Conservation (phyloP, 2,888 invertebrate genomes). For the Reticulitermes lucifugus region DNA sequence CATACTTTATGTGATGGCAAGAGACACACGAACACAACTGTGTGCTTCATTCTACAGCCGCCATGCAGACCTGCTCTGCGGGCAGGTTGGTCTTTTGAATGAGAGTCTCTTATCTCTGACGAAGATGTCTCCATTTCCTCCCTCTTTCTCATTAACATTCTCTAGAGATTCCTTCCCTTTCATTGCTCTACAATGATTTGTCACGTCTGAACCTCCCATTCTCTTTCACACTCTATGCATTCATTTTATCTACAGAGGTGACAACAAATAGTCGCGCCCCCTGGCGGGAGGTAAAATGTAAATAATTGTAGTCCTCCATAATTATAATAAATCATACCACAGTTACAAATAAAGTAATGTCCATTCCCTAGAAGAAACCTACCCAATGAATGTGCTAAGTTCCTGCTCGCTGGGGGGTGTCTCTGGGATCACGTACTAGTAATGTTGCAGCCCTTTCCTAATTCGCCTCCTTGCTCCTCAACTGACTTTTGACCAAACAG, state of each 20-base stretch:
- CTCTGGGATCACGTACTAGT: too few species aligned
- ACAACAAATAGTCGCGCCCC: background rate
- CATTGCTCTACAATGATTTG: slow-evolving; percentile 21
- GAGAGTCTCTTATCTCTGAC: background rate
- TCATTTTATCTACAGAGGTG: background rate
- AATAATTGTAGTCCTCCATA: background rate
- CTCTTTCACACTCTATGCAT: background rate
- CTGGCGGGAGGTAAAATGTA: background rate
- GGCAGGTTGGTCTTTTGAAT: slow-evolving; percentile 8
- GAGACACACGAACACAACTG: too few species aligned
- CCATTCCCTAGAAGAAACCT: background rate
- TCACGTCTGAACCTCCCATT: background rate
- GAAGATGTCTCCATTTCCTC: slow-evolving; percentile 1
- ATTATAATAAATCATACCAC: background rate
- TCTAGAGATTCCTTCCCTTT: slow-evolving; percentile 18
- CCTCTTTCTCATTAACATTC: slow-evolving; percentile 28
- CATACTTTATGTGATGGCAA: background rate
- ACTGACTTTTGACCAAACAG: too few species aligned
- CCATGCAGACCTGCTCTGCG: background rate
- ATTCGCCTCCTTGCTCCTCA: too few species aligned
- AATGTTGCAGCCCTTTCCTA: too few species aligned
- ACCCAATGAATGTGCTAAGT: too few species aligned
- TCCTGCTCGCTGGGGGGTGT: background rate
- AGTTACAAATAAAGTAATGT: background rate
- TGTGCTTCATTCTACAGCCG: too few species aligned